Base-by-base conservation (phyloP, 2,113 vertebrate genomes). In the Fulica atra region DNA sequence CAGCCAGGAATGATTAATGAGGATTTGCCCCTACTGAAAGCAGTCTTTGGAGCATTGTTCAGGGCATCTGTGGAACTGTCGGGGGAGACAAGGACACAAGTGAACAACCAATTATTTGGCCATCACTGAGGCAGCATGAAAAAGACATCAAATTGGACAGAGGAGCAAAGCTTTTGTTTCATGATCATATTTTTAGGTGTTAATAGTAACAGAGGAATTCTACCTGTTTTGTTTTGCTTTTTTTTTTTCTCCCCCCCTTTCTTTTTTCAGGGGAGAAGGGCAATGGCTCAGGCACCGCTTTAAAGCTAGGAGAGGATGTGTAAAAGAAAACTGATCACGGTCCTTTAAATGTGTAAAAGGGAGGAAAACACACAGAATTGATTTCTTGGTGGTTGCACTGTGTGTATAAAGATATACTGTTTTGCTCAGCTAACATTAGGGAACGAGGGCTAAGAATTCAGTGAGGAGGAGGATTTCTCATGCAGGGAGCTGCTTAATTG, bases 21-120 rank as follows among this genome's bases (percentile, higher is more conserved):
- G 98, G 98, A 98, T 98, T 98, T 98, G 97, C 98, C 98, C 98
- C 98, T 96, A 97, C 97, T 98, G 98, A 98, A 98, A 98, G 98
- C 98, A 98, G 97, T 88, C 98, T 98, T 98, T 98, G 98, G 98
- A 98, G 98, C 98, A 98, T 98, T 98, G 98, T 98, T 98, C 97
- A 92, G 98, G 98, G 98, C 98, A 98, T 98, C 98, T 98, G 98
- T 98, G 98, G 97, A 98, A 98, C 98, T 98, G 98, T 98, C 98
- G 97, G 98, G 98, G 98, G 98, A 98, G 98, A 98, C 98, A 98
- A 98, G 98, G 98, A 98, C 98, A 98, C 98, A 98, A 98, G 97
- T 98, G 98, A 98, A 98, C 98, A 98, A 98, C 98, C 98, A 98
- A 98, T 98, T 98, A 98, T 98, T 98, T 98, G 98, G 98, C 98